These are phyloP conservation scores for Macrosiphum euphorbiae DNA, from an alignment of 2,888 invertebrate species.

Conservation along the genomic window DNA sequence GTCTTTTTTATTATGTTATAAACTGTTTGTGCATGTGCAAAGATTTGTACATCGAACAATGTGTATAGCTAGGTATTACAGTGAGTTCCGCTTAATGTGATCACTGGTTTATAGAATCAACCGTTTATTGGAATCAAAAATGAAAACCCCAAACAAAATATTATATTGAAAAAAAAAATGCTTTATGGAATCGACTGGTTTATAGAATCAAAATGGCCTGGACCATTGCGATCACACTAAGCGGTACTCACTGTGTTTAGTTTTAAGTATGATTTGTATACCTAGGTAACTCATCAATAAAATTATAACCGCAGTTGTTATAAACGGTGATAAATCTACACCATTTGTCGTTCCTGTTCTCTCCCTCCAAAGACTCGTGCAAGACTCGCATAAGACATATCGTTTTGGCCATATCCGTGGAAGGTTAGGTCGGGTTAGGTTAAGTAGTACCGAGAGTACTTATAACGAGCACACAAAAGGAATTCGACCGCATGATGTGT, in stretches of 20 bases:
- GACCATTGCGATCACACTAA: too few species aligned
- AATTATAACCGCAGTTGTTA: neutral
- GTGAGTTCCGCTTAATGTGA: too few species aligned
- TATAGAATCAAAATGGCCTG: too few species aligned
- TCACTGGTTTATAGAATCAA: too few species aligned
- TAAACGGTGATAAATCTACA: neutral
- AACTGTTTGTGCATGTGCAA: too few species aligned
- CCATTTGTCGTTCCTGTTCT: neutral
- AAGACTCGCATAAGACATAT: neutral
- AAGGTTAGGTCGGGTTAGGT: constrained; percentile 3
- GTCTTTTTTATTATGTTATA: neutral
- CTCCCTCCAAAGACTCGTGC: neutral
- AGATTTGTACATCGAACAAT: neutral
- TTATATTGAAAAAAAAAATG: too few species aligned
- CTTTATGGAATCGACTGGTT: too few species aligned
- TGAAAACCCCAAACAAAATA: too few species aligned
- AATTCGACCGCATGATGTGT: neutral
- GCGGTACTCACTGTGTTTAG: too few species aligned
- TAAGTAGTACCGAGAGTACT: constrained; percentile 8
- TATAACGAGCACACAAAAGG: constrained; percentile 25
- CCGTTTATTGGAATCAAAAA: too few species aligned
- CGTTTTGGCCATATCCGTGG: neutral
- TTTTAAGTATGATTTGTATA: neutral
- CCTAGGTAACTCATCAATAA: neutral
- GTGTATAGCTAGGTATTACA: too few species aligned